These are phyloP conservation scores for Diploscapter pachys DNA, from an alignment of 1,140 invertebrate species.

Conservation along the genomic window DNA sequence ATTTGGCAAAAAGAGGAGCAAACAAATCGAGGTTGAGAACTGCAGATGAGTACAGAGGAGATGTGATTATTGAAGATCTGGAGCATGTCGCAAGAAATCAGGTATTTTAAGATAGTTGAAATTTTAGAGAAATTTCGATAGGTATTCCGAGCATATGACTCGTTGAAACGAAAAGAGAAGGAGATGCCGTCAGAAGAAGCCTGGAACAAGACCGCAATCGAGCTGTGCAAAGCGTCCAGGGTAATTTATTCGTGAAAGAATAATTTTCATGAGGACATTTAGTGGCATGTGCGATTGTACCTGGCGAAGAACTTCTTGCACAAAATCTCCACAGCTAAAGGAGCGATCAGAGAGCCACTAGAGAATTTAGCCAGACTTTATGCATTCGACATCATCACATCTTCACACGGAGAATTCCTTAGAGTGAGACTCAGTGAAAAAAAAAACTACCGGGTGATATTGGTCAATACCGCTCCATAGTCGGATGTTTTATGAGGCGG, in stretches of 20 bases:
- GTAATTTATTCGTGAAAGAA: constrained; percentile 35
- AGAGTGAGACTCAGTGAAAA: neutral
- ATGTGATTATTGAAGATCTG: constrained; percentile 37
- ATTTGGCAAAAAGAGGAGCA: constrained; percentile 6
- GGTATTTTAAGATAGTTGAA: constrained; percentile 2
- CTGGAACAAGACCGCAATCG: constrained; percentile 52
- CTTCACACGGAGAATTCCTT: constrained; percentile 23
- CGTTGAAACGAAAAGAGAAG: constrained; percentile 38
- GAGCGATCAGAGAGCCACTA: constrained; percentile 7
- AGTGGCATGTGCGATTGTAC: constrained; percentile 39
- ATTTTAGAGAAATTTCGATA: constrained; percentile 53
- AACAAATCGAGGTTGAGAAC: constrained; percentile 1
- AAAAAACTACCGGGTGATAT: too few relatives aligned
- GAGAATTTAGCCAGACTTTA: constrained; percentile 16
- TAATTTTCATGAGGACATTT: neutral
- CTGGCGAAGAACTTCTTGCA: constrained; percentile 43
- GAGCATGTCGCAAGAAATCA: constrained; percentile 29
- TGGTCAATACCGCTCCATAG: neutral
- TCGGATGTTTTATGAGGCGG: neutral
- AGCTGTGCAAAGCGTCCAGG: constrained; percentile 45
- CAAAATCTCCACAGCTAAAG: constrained; percentile 16
- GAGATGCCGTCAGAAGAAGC: constrained; percentile 43
- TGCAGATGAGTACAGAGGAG: constrained; percentile 24
- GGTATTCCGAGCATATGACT: constrained; percentile 52
- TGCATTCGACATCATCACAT: constrained; percentile 18